phyloP scores from a whole-genome alignment of 2,888 invertebrate species.

The Ormyrus pomaceus region DNA sequence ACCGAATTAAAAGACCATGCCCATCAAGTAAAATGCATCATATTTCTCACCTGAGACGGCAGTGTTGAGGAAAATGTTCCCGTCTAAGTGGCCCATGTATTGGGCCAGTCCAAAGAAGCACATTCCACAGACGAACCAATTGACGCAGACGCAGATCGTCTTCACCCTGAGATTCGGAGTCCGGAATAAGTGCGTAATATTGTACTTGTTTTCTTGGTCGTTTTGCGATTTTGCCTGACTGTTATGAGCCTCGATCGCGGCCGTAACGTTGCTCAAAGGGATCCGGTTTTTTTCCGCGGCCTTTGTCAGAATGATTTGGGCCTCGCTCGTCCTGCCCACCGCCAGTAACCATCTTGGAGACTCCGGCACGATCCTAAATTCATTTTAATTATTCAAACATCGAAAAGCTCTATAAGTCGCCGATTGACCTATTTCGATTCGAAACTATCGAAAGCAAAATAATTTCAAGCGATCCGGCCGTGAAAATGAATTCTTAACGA shows the following conservation, averaged over 20 bases:
- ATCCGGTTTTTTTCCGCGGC: constrained; percentile 75
- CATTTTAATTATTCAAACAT: not conserved
- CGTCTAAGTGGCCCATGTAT: constrained; percentile 77
- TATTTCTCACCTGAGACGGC: constrained; percentile 77
- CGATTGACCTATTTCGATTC: too few relatives aligned
- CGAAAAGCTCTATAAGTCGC: too few relatives aligned
- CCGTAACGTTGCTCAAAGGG: constrained; percentile 66
- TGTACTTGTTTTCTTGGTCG: constrained; percentile 69
- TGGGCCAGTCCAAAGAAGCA: constrained; percentile 79
- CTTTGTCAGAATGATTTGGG: constrained; percentile 70
- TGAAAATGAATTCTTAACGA: too few relatives aligned
- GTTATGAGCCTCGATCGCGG: constrained; percentile 66
- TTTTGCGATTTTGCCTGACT: constrained; percentile 64
- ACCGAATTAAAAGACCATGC: too few relatives aligned
- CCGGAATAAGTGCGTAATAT: constrained; percentile 71
- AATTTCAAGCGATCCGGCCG: too few relatives aligned
- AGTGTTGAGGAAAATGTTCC: constrained; percentile 77
- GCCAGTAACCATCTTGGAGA: constrained; percentile 77
- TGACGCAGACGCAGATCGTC: constrained; percentile 73
- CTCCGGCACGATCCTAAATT: constrained; percentile 76
- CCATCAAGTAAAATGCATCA: too few relatives aligned
- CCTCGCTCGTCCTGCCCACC: constrained; percentile 72
- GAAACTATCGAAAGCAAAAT: too few relatives aligned
- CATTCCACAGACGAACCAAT: constrained; percentile 78
- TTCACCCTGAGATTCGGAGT: constrained; percentile 73